Base-by-base conservation (phyloP, 2,888 invertebrate genomes). In the Monoplex corrugatus region DNA sequence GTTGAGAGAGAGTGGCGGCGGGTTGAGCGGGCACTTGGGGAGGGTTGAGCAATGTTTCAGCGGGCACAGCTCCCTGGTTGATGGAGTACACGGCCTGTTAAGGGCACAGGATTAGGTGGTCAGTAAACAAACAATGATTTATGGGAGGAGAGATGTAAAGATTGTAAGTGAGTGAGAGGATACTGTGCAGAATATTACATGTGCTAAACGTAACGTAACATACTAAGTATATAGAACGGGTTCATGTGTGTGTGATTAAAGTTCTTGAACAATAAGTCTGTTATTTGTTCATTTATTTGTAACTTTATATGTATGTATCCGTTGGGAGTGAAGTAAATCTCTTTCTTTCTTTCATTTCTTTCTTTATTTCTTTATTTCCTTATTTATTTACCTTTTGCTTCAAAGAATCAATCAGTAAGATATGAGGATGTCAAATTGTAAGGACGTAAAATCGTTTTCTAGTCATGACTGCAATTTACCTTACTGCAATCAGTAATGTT, bases 41-140 rank as follows among this genome's bases (percentile, higher is more conserved):
- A 50, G 89, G 87, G 72, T 44, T 84, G 40, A 87, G 78, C 78
- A 85, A n/a, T 3, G 68, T 63, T 6, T 88, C 88, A 6, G 88
- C 28, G 78, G 78, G 50, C 16, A 50, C 84, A 3, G 87, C 87
- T 10, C 87, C 88, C 82, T 89, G 91, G 16, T 84, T 87, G 50
- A 89, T 89, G 45, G 90, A 68, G 86, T 89, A 90, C 44, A 89
- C 87, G 2, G 88, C 87, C 85, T 89, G 89, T n/a, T n/a, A n/a
- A n/a, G n/a, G n/a, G n/a, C n/a, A 5, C 87, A 88, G 40, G 35
- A 75, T 10, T 16, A 16, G 35, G 75, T 16, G 10, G n/a, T n/a
- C n/a, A n/a, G n/a, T n/a, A n/a, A n/a, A n/a, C n/a, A n/a, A n/a
- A n/a, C n/a, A n/a, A n/a, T n/a, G n/a, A n/a, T n/a, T n/a, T n/a